Evolutionary conservation across 2,113 vertebrate genomes (phyloP).

Genomic region (Pantherophis guttatus): DNA sequence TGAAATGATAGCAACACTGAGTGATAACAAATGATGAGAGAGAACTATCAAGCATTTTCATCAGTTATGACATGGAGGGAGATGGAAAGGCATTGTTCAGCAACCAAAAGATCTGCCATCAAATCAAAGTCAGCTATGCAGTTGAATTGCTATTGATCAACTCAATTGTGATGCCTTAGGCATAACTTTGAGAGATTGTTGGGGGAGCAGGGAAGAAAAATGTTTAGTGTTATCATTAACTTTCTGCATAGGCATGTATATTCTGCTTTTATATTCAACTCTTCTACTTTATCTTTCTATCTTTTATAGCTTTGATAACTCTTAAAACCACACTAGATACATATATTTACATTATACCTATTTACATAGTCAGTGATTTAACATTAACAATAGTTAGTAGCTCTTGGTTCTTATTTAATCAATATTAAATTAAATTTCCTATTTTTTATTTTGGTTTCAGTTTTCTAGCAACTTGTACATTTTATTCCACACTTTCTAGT

Average conservation of each 20-base stretch:
- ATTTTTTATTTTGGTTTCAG: no score
- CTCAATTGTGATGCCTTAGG: not conserved
- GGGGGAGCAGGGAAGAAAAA: not conserved
- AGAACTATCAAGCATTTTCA: not conserved
- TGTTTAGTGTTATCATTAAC: not conserved
- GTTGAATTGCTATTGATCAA: not conserved
- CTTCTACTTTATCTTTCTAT: no score
- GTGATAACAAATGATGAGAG: not conserved
- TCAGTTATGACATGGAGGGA: not conserved
- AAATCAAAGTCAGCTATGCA: not conserved
- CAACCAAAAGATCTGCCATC: not conserved
- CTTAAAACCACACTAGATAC: no score
- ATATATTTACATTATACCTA: no score
- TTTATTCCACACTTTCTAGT: no score
- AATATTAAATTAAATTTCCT: no score
- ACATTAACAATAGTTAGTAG: no score
- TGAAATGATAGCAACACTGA: not conserved
- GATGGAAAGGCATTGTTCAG: not conserved
- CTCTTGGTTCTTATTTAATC: no score
- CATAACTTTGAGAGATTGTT: not conserved
- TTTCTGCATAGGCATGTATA: not conserved
- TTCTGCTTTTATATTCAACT: no score
- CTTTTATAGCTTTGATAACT: no score
- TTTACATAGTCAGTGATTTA: no score
- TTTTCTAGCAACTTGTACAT: no score